phyloP scores from a whole-genome alignment of 2,888 invertebrate genomes.

The Drosophila pseudotakahashii region DNA sequence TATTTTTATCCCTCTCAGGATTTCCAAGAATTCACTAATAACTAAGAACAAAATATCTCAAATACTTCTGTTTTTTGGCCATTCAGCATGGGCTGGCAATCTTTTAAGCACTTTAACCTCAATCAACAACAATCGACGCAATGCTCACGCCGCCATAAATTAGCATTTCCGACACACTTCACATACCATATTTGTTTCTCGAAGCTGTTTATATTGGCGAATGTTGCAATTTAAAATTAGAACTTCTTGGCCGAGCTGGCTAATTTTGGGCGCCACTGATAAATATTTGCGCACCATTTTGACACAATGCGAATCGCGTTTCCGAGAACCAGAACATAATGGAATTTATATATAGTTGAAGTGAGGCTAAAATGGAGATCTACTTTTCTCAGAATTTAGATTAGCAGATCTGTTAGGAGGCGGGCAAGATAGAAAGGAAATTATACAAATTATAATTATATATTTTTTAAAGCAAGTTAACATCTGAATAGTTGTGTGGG shows the following conservation, averaged over 20 bases:
- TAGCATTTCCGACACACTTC: conserved; percentile 59
- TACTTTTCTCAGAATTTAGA: conserved; percentile 12
- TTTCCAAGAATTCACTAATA: neutral
- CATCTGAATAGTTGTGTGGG: too few relatives aligned
- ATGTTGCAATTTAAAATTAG: conserved; percentile 72
- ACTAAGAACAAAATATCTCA: neutral
- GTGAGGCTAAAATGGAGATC: neutral
- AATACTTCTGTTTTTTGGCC: neutral
- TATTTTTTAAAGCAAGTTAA: too few relatives aligned
- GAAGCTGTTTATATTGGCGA: conserved; percentile 39
- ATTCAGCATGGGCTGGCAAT: neutral
- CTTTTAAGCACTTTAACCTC: conserved; percentile 9
- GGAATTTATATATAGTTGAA: conserved; percentile 4
- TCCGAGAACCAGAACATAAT: conserved; percentile 19
- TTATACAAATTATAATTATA: too few relatives aligned
- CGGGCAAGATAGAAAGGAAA: neutral
- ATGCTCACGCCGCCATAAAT: conserved; percentile 44
- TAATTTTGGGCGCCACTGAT: conserved; percentile 51
- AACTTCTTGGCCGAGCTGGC: conserved; percentile 31
- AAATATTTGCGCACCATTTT: conserved; percentile 65
- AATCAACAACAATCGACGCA: conserved; percentile 19
- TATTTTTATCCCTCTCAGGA: neutral
- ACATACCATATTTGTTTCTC: conserved; percentile 36
- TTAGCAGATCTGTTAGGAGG: neutral
- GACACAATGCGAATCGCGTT: conserved; percentile 51